Conservation (phyloP, 2,797 vertebrate species). For the Lemur catta region DNA sequence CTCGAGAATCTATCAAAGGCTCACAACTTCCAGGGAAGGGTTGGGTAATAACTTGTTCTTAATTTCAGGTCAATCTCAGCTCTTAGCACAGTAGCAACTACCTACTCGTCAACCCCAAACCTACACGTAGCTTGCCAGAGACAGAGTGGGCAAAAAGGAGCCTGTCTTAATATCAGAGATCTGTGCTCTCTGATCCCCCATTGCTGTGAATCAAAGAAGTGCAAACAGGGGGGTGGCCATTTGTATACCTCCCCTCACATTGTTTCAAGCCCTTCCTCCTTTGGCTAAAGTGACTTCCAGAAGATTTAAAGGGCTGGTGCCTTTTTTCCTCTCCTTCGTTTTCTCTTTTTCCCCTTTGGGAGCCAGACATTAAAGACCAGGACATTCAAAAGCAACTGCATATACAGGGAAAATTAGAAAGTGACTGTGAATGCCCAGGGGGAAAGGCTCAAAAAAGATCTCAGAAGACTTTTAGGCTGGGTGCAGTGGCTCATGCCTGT, state of each 20-base stretch:
- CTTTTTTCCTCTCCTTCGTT: not conserved
- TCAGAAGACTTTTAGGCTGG: not conserved
- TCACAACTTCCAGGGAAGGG: not conserved
- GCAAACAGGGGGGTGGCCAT: not conserved
- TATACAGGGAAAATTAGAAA: not conserved
- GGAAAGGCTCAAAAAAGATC: not conserved
- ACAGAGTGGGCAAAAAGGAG: not conserved
- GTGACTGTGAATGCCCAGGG: not conserved
- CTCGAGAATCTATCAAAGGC: too few relatives aligned
- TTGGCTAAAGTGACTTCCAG: not conserved
- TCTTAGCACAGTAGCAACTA: not conserved
- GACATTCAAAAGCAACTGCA: not conserved
- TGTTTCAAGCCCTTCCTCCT: not conserved
- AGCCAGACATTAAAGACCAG: not conserved
- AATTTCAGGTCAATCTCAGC: not conserved
- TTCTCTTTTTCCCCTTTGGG: not conserved
- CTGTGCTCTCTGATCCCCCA: too few relatives aligned
- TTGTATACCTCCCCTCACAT: not conserved
- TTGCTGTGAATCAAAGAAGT: too few relatives aligned
- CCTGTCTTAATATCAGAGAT: not conserved
- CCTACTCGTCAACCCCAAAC: not conserved
- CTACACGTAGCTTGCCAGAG: not conserved
- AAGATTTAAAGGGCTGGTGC: not conserved
- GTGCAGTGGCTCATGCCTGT: too few relatives aligned
- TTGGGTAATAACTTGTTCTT: not conserved